Evolutionary conservation across 2,888 invertebrate species (phyloP), one percentile per base, ranked within the genome.

Genomic region (Carpatolechia fugitivella): DNA sequence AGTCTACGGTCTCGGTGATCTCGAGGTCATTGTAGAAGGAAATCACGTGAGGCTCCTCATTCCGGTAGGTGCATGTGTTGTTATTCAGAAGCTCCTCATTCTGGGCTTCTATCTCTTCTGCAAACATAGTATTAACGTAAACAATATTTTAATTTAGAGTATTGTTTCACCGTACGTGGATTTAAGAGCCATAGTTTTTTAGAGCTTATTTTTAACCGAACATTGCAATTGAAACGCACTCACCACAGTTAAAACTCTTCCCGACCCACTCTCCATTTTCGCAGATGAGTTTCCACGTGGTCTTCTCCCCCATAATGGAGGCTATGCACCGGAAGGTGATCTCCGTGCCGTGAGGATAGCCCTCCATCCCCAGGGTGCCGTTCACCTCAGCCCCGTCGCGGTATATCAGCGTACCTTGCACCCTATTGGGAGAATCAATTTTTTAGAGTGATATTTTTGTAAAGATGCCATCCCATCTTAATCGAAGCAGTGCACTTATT

Each of bases 241-340:
- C 79, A 96, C 96, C 96, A 76, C 96, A 96, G 66, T 93, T 94
- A 57, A 94, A 92, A 51, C 95, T 94, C 68, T 95, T 92, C 18
- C 96, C 96, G 58, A 95, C 93, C 97, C 97, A 97, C 63, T 92
- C 93, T 0, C 96, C 96, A 66, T 96, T 94, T 72, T 96, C 95
- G 68, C 96, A 97, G 55, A 95, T 93, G 20, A 96, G 94, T 65
- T 95, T 94, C 97, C 97, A 97, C 0, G 95, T 95, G 24, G 94
- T 95, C 70, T 94, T 94, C 81, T 96, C 96, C 0, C 95, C 95
- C 88, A 95, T 94, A 41, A 95, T 94, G 60, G 94, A 94, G 0
- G 94, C 94, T 62, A 96, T 95, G 75, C 97, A 97, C 67, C 95
- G 93, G 79, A 96, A 97, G 5, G 94, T 94, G 51, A 96, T 95